These are phyloP conservation scores for Drosophila quadrilineata DNA, from an alignment of 1,140 invertebrate species.

Conservation along the genomic window DNA sequence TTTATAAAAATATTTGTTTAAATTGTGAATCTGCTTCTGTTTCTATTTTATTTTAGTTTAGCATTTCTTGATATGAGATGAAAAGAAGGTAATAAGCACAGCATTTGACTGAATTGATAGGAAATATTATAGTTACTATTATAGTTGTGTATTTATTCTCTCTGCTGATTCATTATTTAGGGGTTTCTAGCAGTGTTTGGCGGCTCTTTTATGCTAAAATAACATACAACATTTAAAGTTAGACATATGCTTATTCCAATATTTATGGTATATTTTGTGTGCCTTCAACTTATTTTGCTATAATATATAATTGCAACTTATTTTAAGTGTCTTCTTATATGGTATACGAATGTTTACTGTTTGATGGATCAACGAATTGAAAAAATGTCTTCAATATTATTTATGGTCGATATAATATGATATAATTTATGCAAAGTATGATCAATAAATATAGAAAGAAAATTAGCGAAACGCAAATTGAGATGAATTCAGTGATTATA, in stretches of 20 bases:
- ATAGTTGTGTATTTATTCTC: slow-evolving; percentile 10
- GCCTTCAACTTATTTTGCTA: slow-evolving; percentile 37
- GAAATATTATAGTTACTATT: slow-evolving; percentile 20
- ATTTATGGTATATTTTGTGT: slow-evolving; percentile 26
- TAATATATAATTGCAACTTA: slow-evolving; percentile 63
- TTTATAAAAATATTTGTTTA: slow-evolving; percentile 62
- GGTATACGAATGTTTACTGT: slow-evolving; percentile 68
- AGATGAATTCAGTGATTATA: slow-evolving; percentile 15
- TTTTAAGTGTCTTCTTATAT: slow-evolving; percentile 62
- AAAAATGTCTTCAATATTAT: slow-evolving; percentile 16
- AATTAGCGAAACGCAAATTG: slow-evolving; percentile 38
- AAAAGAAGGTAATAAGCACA: slow-evolving; percentile 22
- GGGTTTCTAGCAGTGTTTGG: slow-evolving; percentile 25
- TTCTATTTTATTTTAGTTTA: slow-evolving; percentile 28
- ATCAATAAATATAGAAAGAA: slow-evolving; percentile 53
- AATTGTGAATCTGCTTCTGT: slow-evolving; percentile 22
- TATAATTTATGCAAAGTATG: slow-evolving; percentile 8
- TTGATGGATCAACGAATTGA: slow-evolving; percentile 21
- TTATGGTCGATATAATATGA: no score
- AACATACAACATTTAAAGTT: slow-evolving; percentile 70
- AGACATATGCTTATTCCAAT: slow-evolving; percentile 30
- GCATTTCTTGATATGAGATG: slow-evolving; percentile 11
- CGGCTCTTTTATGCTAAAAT: slow-evolving; percentile 43
- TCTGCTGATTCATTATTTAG: no score
- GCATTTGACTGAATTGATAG: slow-evolving; percentile 27